Base-by-base conservation (phyloP, 2,797 vertebrate genomes). In the Microctenopoma steveboyesi region DNA sequence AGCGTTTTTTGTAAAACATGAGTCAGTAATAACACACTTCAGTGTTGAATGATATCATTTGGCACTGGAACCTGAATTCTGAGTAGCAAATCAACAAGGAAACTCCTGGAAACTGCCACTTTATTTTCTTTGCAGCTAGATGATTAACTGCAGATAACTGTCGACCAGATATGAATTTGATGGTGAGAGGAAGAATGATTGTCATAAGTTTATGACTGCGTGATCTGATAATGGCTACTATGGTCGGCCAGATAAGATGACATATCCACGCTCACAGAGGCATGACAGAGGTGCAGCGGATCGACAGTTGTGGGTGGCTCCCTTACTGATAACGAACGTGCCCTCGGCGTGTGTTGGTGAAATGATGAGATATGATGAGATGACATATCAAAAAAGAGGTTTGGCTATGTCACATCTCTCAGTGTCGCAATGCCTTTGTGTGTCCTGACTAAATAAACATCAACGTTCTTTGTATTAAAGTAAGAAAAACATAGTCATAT, bases 1-100 rank as follows among this genome's bases (percentile, higher is more conserved):
- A 74, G 64, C 60, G 72, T 72, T 77, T 82, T 80, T 83, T 76
- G 71, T 85, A 81, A 84, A 88, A 88, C 77, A 85, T 39, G 69
- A 73, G 60, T 65, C 75, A 79, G 78, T 77, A 72, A 69, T 74
- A 73, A 71, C 71, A 80, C 72, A 71, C 77, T 74, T 76, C 64
- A 69, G 12, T 0, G 9, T 56, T 56, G 72, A 74, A 54, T 83
- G 58, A 81, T 75, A 69, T 83, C 43, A 76, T 64, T 70, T 83
- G 74, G 82, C 71, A 68, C 22, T 13, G 2, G 25, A 46, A 15
- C 52, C 51, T 15, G 40, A 83, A 56, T 80, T 81, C 67, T 77
- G 53, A 64, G 64, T 27, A 59, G 48, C 51, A 73, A 77, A 72
- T 74, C 45, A 82, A 63, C 58, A 69, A 56, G 61, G 75, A 74